Conservation (phyloP, 2,113 vertebrate genomes). For the Beaufortia kweichowensis region DNA sequence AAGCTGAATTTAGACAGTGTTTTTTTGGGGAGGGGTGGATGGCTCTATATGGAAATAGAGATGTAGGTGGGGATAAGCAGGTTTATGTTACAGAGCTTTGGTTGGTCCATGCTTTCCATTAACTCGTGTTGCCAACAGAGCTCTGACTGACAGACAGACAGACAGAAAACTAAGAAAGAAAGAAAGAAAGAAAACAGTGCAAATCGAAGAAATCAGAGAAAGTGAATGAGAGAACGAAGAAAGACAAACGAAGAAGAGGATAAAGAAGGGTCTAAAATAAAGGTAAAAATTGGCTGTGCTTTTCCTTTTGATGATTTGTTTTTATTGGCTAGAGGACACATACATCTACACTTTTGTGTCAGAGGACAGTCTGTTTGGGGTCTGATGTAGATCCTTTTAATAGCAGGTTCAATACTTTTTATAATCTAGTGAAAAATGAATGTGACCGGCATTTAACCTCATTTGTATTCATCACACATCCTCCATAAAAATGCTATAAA, state of each 20-base stretch:
- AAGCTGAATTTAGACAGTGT: conserved; percentile 64
- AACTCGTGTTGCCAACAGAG: conserved; percentile 59
- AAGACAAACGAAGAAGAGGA: conserved; percentile 37
- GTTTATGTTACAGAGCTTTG: conserved; percentile 60
- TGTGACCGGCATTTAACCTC: too few relatives aligned
- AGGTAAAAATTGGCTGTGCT: conserved; percentile 59
- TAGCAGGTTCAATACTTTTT: too few relatives aligned
- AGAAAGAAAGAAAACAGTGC: conserved; percentile 40
- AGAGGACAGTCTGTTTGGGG: neutral
- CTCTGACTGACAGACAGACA: conserved; percentile 57
- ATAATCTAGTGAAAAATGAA: too few relatives aligned
- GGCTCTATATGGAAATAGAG: conserved; percentile 74
- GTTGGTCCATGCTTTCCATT: conserved; percentile 47
- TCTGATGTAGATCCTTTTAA: neutral
- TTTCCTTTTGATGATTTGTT: conserved; percentile 23
- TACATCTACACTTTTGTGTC: neutral
- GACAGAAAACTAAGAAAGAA: conserved; percentile 55
- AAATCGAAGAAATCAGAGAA: conserved; percentile 47
- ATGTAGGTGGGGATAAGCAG: conserved; percentile 51
- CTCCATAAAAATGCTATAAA: too few relatives aligned
- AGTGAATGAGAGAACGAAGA: conserved; percentile 25
- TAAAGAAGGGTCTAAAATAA: conserved; percentile 50
- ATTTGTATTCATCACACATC: too few relatives aligned
- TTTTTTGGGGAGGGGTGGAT: conserved; percentile 62
- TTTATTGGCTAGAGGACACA: neutral